A percentile compares a stretch with the other conserved stretches of the same genome.
These are phyloP conservation scores for Lissocephala sabroskyi DNA, from an alignment of 2,888 invertebrate species.

Conservation along the genomic window DNA sequence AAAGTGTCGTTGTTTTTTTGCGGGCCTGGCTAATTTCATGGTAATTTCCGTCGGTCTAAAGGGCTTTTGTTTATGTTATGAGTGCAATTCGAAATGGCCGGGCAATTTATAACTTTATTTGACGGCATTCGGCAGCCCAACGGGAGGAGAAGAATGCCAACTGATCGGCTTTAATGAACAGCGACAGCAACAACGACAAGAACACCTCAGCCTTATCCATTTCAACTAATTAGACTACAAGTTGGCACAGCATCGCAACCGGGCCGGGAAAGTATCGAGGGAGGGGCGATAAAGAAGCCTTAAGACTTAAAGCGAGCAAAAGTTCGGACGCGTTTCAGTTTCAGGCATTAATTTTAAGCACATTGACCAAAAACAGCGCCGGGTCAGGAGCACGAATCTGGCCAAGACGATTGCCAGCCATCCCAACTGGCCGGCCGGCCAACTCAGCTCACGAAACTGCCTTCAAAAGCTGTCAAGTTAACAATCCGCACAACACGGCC, in stretches of 20 bases:
- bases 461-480: conserved; percentile 69
- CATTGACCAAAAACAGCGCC: conserved; percentile 52
- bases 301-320: background rate
- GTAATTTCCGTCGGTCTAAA: conserved; percentile 20
- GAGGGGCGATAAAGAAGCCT: conserved; percentile 5
- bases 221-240: conserved; percentile 56
- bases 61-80: conserved; percentile 8
- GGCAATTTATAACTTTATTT: too few relatives aligned
- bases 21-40: conserved; percentile 33
- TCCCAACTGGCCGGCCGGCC: conserved; percentile 7
- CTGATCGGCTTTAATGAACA: conserved; percentile 45
- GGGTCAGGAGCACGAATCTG: conserved; percentile 32
- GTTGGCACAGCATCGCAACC: too few relatives aligned
- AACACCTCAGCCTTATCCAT: conserved; percentile 34
- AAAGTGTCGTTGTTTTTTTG: background rate
- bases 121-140: conserved; percentile 5
- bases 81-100: background rate
- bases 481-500: conserved; percentile 55
- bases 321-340: conserved; percentile 43
- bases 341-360: conserved; percentile 52
- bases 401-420: conserved; percentile 45
- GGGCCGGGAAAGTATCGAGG: background rate
- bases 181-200: conserved; percentile 14
- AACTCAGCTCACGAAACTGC: conserved; percentile 48
- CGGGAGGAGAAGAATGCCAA: too few relatives aligned